Evolutionary conservation across 2,113 vertebrate species (phyloP).

Genomic region (Tylochromis polylepis): DNA sequence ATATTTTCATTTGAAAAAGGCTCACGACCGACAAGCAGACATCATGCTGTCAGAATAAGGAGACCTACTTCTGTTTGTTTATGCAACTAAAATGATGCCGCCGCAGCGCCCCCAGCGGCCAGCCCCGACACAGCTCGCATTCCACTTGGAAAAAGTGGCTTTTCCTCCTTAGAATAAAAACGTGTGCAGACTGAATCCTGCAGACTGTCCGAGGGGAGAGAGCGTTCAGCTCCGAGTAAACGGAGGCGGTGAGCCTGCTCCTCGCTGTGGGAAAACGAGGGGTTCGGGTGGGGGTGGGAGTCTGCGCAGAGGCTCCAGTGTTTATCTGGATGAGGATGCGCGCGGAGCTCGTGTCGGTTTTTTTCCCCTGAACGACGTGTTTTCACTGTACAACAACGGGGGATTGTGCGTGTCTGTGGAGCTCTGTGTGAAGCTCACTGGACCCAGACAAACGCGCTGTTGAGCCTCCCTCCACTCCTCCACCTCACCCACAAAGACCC

Average conservation of each 20-base stretch:
- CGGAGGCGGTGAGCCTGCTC: neutral
- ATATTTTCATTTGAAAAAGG: neutral
- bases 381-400: too few relatives aligned
- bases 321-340: neutral
- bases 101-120: neutral
- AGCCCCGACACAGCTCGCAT: rapidly evolving
- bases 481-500: neutral
- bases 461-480: neutral
- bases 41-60: neutral
- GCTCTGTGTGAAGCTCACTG: neutral
- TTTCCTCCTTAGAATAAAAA: neutral
- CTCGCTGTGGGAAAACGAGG: neutral
- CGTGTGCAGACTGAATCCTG: neutral
- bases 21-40: neutral
- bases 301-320: neutral
- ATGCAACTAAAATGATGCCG: neutral
- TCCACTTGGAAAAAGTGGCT: neutral
- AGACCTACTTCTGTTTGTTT: neutral
- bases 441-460: neutral
- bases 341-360: neutral
- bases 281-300: neutral
- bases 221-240: neutral
- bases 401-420: neutral
- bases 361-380: neutral
- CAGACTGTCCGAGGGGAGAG: neutral